A percentile compares a stretch with the other conserved stretches of the same genome.
These are phyloP conservation scores for Lepidocolaptes lacrymiger DNA, from an alignment of 2,797 vertebrate species.

Conservation along the genomic window DNA sequence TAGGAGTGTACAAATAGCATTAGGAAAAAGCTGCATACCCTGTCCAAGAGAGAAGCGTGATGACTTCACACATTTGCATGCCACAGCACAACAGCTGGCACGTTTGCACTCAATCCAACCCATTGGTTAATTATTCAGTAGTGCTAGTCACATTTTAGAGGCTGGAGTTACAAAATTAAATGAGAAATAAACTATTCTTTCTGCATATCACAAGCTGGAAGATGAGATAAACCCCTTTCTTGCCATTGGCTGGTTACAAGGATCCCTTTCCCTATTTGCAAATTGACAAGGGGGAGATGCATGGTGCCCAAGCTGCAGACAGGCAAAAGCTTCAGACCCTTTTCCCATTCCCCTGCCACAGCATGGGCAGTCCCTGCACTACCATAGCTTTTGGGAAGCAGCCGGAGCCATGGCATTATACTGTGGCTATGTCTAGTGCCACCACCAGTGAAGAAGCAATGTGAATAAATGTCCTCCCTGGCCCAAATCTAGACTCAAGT, in stretches of 20 bases:
- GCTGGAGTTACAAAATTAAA: background rate
- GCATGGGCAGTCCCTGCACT: background rate
- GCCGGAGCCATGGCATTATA: background rate
- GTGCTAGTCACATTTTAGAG: background rate
- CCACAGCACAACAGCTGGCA: background rate
- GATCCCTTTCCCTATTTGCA: background rate
- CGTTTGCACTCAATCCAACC: background rate
- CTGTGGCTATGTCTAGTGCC: background rate
- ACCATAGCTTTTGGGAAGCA: background rate
- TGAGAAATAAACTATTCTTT: background rate
- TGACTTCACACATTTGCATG: background rate
- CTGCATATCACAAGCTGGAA: background rate
- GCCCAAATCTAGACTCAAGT: background rate
- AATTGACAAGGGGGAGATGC: background rate
- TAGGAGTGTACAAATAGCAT: background rate
- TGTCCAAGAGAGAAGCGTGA: background rate
- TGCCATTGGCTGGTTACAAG: accelerated
- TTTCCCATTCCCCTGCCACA: accelerated
- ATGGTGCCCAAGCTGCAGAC: background rate
- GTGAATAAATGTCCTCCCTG: background rate
- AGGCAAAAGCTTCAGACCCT: background rate
- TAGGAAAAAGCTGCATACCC: background rate
- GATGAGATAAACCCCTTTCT: background rate
- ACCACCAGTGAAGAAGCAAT: background rate
- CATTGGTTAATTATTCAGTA: background rate